Evolutionary conservation across 1,140 invertebrate species (phyloP).

Genomic region (Aporrectodea caliginosa): DNA sequence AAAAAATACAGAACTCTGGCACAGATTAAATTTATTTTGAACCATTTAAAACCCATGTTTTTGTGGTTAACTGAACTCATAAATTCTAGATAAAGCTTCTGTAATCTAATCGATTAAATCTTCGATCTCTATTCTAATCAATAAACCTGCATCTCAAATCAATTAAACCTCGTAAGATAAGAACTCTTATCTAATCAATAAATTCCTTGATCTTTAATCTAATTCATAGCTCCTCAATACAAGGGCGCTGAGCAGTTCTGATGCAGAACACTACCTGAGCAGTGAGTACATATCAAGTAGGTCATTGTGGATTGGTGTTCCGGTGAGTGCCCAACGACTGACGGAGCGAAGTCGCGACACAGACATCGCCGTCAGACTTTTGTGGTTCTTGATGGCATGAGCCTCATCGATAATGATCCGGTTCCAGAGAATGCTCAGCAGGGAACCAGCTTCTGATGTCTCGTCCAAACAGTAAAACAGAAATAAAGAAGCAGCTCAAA

Average conservation of each 20-base stretch:
- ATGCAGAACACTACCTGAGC: slow-evolving; percentile 63
- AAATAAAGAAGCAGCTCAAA: background rate
- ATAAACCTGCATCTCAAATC: too few species aligned
- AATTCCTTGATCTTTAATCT: too few species aligned
- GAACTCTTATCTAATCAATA: too few species aligned
- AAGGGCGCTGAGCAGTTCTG: background rate
- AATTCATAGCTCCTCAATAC: too few species aligned
- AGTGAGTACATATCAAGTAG: slow-evolving; percentile 82
- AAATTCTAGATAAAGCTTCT: too few species aligned
- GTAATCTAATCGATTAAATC: too few species aligned
- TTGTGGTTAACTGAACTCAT: too few species aligned
- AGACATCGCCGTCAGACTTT: slow-evolving; percentile 68
- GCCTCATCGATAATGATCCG: slow-evolving; percentile 89
- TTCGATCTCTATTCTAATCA: too few species aligned
- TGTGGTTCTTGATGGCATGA: slow-evolving; percentile 83
- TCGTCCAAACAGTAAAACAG: background rate
- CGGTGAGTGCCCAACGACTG: slow-evolving; percentile 78
- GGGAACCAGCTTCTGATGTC: slow-evolving; percentile 8
- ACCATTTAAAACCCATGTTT: too few species aligned
- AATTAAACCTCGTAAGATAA: too few species aligned
- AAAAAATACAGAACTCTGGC: too few species aligned
- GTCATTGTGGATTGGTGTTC: slow-evolving; percentile 93
- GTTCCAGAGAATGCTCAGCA: slow-evolving; percentile 71
- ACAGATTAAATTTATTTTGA: too few species aligned
- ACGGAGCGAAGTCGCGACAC: slow-evolving; percentile 61